These are phyloP conservation scores for Apamea sordens DNA, from an alignment of 2,888 invertebrate genomes.

Conservation along the genomic window DNA sequence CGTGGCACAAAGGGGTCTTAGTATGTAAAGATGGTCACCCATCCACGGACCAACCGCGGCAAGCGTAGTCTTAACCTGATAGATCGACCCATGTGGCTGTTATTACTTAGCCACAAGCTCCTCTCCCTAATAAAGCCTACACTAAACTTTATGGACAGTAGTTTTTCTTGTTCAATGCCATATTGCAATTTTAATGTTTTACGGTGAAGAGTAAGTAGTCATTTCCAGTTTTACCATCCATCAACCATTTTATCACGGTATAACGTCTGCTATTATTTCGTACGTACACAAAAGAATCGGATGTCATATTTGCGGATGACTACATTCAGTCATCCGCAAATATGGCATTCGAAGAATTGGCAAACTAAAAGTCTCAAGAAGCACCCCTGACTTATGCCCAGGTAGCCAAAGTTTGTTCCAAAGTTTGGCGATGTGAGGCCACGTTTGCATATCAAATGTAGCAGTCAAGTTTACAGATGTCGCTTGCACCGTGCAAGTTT, in stretches of 20 bases:
- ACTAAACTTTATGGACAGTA: neutral
- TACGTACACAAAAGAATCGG: neutral
- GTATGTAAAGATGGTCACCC: too few relatives aligned
- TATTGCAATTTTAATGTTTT: neutral
- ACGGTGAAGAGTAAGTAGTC: neutral
- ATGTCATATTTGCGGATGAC: too few relatives aligned
- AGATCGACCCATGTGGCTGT: too few relatives aligned
- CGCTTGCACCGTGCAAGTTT: constrained; percentile 66
- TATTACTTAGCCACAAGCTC: too few relatives aligned
- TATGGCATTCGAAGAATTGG: neutral
- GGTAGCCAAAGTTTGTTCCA: constrained; percentile 64
- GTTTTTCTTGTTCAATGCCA: neutral
- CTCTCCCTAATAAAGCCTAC: neutral
- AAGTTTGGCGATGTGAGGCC: constrained; percentile 68
- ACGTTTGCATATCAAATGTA: constrained; percentile 74
- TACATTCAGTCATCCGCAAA: neutral
- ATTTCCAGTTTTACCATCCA: neutral
- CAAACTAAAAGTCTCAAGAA: neutral
- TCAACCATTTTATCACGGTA: neutral
- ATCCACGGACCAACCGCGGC: too few relatives aligned
- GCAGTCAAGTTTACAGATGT: constrained; percentile 64
- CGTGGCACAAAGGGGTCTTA: too few relatives aligned
- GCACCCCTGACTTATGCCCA: constrained; percentile 45
- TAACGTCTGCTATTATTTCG: neutral
- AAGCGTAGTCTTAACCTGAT: too few relatives aligned